Evolutionary conservation across 2,888 invertebrate species (phyloP), one percentile per base, ranked within the genome.

Genomic region (Eilema griseolum): DNA sequence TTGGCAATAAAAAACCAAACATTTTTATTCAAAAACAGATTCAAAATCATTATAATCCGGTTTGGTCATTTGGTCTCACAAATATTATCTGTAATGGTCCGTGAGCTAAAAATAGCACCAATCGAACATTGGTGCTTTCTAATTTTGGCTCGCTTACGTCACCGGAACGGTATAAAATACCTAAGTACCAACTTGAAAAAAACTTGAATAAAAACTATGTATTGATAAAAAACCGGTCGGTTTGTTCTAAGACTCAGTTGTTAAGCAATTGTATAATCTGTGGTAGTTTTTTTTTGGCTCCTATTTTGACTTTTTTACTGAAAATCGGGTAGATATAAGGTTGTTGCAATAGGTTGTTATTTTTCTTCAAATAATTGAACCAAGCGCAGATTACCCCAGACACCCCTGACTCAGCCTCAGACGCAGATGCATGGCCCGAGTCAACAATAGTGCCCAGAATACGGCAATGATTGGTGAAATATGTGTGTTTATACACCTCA

Each of bases 91-190:
- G 16, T 76, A 81, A 80, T 78, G 73, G 60, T 26, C 26, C 2
- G 20, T 10, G 12, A 61, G 66, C 81, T 82, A 82, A 83, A 82
- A 82, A 82, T 82, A 82, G 81, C 52, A 67, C 59, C 24, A 26
- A 31, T 46, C 41, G 59, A 14, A 71, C 69, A 68, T 63, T 72
- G 66, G 56, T 67, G 73, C 82, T 82, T 82, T 82, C 82, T 83
- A 82, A 82, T 77, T 82, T 82, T 81, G 82, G 79, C 77, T 64
- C 66, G 61, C n/a, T 82, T 82, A 82, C 83, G 76, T 83, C 82
- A 72, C 23, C n/a, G n/a, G 52, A 78, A 80, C 81, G 74, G 80
- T 79, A 77, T 37, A 74, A 80, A 80, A 78, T 81, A 78, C 74
- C 73, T 74, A n/a, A n/a, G n/a, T n/a, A 78, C 59, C 33, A 61